These are phyloP conservation scores for Salvelinus namaycush DNA, from an alignment of 2,113 vertebrate genomes.

Conservation along the genomic window DNA sequence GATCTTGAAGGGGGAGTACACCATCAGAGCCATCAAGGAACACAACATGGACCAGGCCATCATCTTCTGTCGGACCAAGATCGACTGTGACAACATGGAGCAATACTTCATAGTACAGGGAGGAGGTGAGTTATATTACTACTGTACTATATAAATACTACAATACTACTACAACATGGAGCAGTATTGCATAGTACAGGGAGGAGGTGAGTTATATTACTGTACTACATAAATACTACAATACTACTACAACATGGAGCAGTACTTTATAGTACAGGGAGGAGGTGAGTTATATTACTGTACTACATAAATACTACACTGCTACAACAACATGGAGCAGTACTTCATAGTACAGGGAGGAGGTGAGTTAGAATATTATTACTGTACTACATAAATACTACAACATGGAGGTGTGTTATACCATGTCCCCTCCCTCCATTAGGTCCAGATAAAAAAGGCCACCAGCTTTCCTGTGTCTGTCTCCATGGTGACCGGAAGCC, in stretches of 20 bases:
- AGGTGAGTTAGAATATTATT: slow-evolving; percentile 67
- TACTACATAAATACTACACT: too few species aligned
- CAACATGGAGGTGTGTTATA: not conserved
- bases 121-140: slow-evolving; percentile 80
- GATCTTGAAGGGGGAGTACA: slow-evolving; percentile 93
- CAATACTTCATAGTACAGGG: slow-evolving; percentile 95
- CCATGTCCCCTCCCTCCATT: not conserved
- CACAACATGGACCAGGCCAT: slow-evolving; percentile 99
- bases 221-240: too few species aligned
- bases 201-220: too few species aligned
- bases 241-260: too few species aligned
- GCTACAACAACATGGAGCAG: too few species aligned
- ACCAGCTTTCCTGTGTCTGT: slow-evolving; percentile 96
- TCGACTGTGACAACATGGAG: slow-evolving; percentile 98
- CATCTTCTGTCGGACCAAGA: slow-evolving; percentile 96
- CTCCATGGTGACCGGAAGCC: slow-evolving; percentile 97
- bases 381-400: not conserved
- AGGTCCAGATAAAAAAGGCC: slow-evolving; percentile 94
- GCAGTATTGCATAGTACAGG: too few species aligned
- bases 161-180: too few species aligned
- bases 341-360: slow-evolving; percentile 33
- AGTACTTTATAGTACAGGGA: too few species aligned
- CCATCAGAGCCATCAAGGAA: slow-evolving; percentile 89
- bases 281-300: not conserved
- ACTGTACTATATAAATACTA: not conserved